Conservation (phyloP, 2,888 invertebrate genomes). For the Bellardia bayeri region DNA sequence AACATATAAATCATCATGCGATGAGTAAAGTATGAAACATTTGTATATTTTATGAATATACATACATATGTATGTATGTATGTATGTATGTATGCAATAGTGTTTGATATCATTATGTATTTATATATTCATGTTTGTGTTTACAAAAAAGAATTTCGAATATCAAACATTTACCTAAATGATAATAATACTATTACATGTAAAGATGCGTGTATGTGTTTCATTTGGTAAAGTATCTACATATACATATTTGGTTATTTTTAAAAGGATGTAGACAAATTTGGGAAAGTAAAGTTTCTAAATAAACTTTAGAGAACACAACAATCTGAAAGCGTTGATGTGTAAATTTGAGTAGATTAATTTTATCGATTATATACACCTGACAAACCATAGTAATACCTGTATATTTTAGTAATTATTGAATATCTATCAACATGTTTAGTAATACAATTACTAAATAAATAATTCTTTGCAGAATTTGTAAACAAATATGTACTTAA, state of each 20-base stretch:
- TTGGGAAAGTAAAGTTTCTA: background rate
- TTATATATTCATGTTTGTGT: background rate
- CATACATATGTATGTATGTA: background rate
- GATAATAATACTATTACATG: background rate
- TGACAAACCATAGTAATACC: conserved; percentile 4
- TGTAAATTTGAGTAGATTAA: conserved; percentile 25
- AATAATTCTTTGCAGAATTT: background rate
- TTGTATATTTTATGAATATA: too few species aligned
- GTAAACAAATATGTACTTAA: background rate
- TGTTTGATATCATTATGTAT: background rate
- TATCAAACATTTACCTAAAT: background rate
- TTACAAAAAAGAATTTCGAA: background rate
- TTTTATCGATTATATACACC: conserved; percentile 21
- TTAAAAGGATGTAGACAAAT: conserved; percentile 9
- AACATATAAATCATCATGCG: background rate
- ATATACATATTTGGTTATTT: background rate
- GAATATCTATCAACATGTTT: background rate
- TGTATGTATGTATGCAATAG: background rate
- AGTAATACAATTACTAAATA: background rate
- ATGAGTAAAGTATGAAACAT: background rate
- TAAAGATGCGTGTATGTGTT: background rate
- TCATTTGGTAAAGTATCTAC: background rate
- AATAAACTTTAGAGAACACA: conserved; percentile 1
- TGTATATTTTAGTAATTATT: background rate
- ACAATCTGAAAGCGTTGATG: conserved; percentile 24